phyloP scores from a whole-genome alignment of 2,797 vertebrate genomes.

The Scolopax rusticola region DNA sequence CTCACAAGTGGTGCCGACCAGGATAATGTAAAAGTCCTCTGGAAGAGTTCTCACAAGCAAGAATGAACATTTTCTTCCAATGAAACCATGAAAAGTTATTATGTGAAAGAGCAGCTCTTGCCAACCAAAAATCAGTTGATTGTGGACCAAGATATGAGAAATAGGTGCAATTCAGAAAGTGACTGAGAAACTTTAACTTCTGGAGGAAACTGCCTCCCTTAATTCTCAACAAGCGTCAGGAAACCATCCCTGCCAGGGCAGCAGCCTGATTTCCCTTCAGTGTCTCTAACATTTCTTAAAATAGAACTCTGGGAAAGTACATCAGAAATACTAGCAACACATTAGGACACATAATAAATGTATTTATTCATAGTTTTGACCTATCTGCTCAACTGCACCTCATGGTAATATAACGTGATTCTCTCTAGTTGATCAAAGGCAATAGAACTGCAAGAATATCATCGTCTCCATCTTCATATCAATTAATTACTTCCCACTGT shows the following conservation, averaged over 20 bases:
- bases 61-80: not conserved
- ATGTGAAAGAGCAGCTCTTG: not conserved
- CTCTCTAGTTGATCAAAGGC: not conserved
- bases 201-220: not conserved
- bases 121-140: not conserved
- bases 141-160: not conserved
- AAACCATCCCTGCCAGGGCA: not conserved
- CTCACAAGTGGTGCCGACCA: not conserved
- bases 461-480: not conserved
- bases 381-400: constrained; percentile 1
- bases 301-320: not conserved
- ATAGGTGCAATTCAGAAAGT: not conserved
- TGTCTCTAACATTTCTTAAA: not conserved
- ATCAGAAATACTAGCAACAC: not conserved
- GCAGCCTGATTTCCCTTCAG: not conserved
- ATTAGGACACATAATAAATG: constrained; percentile 32
- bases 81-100: not conserved
- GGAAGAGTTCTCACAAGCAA: not conserved
- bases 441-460: not conserved
- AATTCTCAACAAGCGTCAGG: not conserved
- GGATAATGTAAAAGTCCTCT: not conserved
- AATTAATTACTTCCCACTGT: not conserved
- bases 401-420: not conserved
- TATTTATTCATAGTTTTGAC: constrained; percentile 52
- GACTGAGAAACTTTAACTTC: not conserved